A percentile compares a stretch with the other conserved stretches of the same genome.
These are phyloP conservation scores for Piprites chloris DNA, from an alignment of 2,113 vertebrate genomes.

Conservation along the genomic window DNA sequence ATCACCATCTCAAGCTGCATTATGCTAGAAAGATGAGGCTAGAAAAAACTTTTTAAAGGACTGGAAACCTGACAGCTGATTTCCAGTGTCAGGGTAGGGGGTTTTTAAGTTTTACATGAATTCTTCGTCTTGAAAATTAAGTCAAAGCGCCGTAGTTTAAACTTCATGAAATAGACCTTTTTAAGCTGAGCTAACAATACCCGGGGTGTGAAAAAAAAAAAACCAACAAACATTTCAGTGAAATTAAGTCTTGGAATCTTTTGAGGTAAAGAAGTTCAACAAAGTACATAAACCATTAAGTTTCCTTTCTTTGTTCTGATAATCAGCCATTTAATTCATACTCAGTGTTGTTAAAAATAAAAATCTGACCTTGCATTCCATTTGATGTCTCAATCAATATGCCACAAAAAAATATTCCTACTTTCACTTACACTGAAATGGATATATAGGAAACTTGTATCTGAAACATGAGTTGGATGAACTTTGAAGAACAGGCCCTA, in stretches of 20 bases:
- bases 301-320: background rate
- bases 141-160: background rate
- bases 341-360: background rate
- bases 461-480: background rate
- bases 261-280: background rate
- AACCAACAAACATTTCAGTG: background rate
- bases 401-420: background rate
- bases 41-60: background rate
- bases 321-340: background rate
- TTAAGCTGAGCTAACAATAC: background rate
- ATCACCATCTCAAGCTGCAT: conserved; percentile 11
- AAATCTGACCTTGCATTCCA: background rate
- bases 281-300: background rate
- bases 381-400: background rate
- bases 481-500: background rate
- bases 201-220: background rate
- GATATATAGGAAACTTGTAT: background rate
- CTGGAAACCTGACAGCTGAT: background rate
- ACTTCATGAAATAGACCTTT: background rate
- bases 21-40: background rate
- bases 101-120: background rate
- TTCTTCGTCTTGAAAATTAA: background rate
- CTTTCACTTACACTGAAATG: background rate
- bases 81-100: background rate
- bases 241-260: background rate